phyloP scores from a whole-genome alignment of 2,797 vertebrate species.

The Galagoides demidoff region DNA sequence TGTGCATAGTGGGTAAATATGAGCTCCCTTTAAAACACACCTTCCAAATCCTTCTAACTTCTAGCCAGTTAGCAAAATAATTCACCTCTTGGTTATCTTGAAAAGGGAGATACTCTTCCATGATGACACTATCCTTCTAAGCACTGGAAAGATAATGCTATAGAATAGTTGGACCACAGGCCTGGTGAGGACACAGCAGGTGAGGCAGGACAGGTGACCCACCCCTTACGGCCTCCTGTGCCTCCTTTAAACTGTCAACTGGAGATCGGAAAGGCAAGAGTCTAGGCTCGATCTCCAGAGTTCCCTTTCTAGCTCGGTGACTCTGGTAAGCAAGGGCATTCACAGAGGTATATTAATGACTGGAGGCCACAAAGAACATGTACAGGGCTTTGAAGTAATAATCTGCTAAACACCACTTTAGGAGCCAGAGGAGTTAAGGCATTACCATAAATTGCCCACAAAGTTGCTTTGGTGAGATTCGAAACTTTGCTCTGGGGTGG shows the following conservation, averaged over 20 bases:
- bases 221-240: background rate
- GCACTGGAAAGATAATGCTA: background rate
- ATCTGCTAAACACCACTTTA: constrained; percentile 74
- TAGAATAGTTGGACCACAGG: background rate
- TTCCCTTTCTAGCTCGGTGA: background rate
- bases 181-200: background rate
- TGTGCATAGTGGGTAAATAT: background rate
- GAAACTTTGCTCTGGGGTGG: constrained; percentile 78
- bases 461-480: constrained; percentile 74
- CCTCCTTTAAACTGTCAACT: background rate
- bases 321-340: background rate
- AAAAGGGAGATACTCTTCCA: background rate
- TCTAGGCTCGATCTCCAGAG: background rate
- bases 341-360: background rate
- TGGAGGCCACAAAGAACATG: constrained; percentile 36
- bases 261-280: background rate
- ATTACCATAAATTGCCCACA: constrained; percentile 76
- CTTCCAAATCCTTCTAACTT: background rate
- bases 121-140: background rate
- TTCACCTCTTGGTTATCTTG: background rate
- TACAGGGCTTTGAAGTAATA: constrained; percentile 65
- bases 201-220: background rate
- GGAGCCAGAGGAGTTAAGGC: constrained; percentile 72
- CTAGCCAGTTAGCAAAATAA: background rate
- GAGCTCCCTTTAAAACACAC: background rate